A percentile compares a stretch with the other conserved stretches of the same genome.
These are phyloP conservation scores for Cynopterus brachyotis DNA, from an alignment of 2,113 vertebrate genomes.

Conservation along the genomic window DNA sequence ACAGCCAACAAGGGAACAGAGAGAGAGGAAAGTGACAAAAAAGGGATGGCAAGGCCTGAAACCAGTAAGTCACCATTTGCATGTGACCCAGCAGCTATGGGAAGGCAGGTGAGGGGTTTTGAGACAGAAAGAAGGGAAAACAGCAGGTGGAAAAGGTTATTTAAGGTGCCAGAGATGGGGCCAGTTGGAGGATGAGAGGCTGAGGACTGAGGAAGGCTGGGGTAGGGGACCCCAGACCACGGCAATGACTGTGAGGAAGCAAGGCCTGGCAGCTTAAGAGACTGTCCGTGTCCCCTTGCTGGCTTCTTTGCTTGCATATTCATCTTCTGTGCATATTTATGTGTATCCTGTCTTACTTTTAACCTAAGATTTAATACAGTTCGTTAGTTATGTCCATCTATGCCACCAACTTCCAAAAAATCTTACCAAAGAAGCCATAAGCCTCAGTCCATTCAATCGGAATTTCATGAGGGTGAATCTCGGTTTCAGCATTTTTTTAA, in stretches of 20 bases:
- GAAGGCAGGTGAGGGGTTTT: constrained; percentile 60
- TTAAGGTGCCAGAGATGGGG: background rate
- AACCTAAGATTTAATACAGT: background rate
- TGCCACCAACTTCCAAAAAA: background rate
- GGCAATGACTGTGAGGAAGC: background rate
- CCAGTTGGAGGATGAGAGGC: constrained; percentile 30
- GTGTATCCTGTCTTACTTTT: background rate
- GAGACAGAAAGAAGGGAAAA: constrained; percentile 34
- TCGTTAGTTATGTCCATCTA: background rate
- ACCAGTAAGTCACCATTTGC: constrained; percentile 65
- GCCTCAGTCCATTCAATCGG: background rate
- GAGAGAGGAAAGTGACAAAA: constrained; percentile 51
- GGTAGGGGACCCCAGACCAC: background rate
- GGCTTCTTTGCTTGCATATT: background rate
- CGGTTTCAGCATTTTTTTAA: background rate
- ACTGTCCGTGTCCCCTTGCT: background rate
- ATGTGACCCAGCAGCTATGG: constrained; percentile 61
- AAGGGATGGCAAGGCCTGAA: constrained; percentile 63
- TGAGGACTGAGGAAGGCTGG: background rate
- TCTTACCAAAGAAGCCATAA: background rate
- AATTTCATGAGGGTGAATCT: background rate
- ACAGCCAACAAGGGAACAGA: background rate
- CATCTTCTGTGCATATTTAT: background rate
- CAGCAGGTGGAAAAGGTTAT: constrained; percentile 40
- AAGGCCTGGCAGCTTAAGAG: background rate